Percentiles rank a stretch among this genome's conserved stretches.
Evolutionary conservation across 2,797 vertebrate species (phyloP).

Genomic region (Ctenochaetus hawaiiensis): DNA sequence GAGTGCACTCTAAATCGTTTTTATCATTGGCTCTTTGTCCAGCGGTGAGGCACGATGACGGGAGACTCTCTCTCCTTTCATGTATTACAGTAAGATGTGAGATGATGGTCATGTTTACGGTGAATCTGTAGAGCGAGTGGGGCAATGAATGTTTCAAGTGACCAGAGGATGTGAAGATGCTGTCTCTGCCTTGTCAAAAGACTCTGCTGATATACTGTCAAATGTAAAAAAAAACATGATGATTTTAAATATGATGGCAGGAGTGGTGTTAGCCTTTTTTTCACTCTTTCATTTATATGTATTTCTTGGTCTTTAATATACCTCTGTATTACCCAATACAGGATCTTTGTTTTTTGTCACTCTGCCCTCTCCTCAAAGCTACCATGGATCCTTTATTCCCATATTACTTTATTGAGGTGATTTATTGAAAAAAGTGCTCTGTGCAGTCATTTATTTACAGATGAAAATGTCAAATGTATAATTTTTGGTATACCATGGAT

Average conservation of each 20-base stretch:
- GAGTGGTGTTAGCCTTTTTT: conserved; percentile 33
- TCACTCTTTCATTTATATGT: conserved; percentile 25
- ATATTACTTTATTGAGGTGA: conserved; percentile 26
- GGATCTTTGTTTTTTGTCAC: conserved; percentile 17
- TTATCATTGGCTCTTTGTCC: background rate
- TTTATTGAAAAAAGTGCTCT: conserved; percentile 14
- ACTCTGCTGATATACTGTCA: conserved; percentile 18
- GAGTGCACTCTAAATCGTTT: background rate
- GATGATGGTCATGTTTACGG: background rate
- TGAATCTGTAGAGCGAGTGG: background rate
- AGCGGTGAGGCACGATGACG: background rate
- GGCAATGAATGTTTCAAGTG: conserved; percentile 22
- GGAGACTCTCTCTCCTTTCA: background rate
- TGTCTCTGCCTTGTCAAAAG: conserved; percentile 11
- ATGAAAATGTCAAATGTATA: conserved; percentile 42
- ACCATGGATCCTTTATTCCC: conserved; percentile 12
- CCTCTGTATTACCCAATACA: conserved; percentile 37
- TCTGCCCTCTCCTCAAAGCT: conserved; percentile 9
- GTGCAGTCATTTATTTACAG: conserved; percentile 28
- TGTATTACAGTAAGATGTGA: background rate
- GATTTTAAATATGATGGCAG: conserved; percentile 30
- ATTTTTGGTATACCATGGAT: conserved; percentile 52
- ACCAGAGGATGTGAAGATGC: conserved; percentile 9
- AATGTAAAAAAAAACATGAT: conserved; percentile 26
- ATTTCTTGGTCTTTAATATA: conserved; percentile 31